Evolutionary conservation across 2,888 invertebrate species (phyloP), one percentile per base, ranked within the genome.

Genomic region (Oligia strigilis): DNA sequence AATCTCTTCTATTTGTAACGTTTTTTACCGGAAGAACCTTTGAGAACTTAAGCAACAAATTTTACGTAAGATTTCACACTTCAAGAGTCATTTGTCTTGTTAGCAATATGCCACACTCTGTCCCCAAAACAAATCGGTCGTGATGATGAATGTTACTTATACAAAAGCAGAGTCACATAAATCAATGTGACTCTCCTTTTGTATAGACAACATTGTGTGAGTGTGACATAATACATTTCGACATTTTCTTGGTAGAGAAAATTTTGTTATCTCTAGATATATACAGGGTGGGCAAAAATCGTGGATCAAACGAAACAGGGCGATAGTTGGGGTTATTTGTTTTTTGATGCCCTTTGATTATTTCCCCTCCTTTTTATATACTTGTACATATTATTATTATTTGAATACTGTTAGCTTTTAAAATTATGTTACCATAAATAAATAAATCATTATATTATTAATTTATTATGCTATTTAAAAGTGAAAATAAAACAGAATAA

Each of bases 61-160:
- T 13, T 81, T 84, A 64, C 62, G 46, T 58, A 60, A 62, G 19
- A 46, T 72, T 36, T 14, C n/a, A 60, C 67, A 49, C 14, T 82
- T 69, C 77, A 60, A n/a, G 55, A 55, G 36, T 76, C n/a, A 60
- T 66, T 65, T 75, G 60, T 75, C 67, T 72, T 58, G 40, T 23
- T 11, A 72, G 64, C 67, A 43, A 60, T 72, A 58, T 67, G 58
- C 13, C 78, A 67, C 67, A 55, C 14, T 43, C 14, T 49, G 46
- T 66, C 58, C 17, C 43, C 58, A 60, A 58, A 84, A 43, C 46
- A 69, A 78, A 64, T 64, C 43, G 17, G 58, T 46, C 64, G 70
- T 64, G 69, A 72, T 84, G 69, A 84, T 64, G 23, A 78, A 82
- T 84, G 46, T 14, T 58, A n/a, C 58, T 29, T 60, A 78, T 11